Evolutionary conservation across 2,113 vertebrate genomes (phyloP), one percentile per base, ranked within the genome.

Genomic region (Amphilophus citrinellus): DNA sequence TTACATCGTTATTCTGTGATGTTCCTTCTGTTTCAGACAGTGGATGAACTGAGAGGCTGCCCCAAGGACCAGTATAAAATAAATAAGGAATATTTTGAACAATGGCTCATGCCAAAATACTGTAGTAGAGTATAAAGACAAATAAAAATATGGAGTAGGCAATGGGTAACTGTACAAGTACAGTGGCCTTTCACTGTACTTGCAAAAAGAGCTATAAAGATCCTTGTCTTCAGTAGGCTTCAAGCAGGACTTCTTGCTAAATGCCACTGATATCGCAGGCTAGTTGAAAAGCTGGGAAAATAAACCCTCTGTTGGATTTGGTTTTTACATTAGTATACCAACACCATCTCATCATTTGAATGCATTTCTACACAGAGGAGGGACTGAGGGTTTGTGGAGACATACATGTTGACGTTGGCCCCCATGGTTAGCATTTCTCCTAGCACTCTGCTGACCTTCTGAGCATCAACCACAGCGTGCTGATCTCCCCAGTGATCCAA

Each of bases 341-440:
- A 53, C 44, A 71, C 66, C 20, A 47, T 35, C 8, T 22, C 15
- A 5, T 22, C 17, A 7, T 65, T 53, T 18, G 17, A 61, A 44
- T 47, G 42, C 7, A n/a, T 73, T 37, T 75, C 10, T 13, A 68
- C 42, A 50, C 9, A 22, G 14, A 68, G 15, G 66, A 61, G 50
- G 9, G 2, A 44, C 20, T n/a, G 10, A 56, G 47, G 71, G 22
- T 86, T 68, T 17, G 32, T 4, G 42, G 82, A 81, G 13, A 94
- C 96, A 95, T 96, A 97, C 98, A 99, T 99, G 96, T 99, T 99
- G 88, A 99, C 89, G n/a, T 66, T 99, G 96, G 98, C 98, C 90
- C 97, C 97, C 93, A 97, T 88, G 83, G 90, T 82, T 89, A 99
- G 96, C 94, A 99, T 97, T 32, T 96, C 93, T 86, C 92, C 91